Evolutionary conservation across 2,888 invertebrate genomes (phyloP).

Genomic region (Hyalella azteca): DNA sequence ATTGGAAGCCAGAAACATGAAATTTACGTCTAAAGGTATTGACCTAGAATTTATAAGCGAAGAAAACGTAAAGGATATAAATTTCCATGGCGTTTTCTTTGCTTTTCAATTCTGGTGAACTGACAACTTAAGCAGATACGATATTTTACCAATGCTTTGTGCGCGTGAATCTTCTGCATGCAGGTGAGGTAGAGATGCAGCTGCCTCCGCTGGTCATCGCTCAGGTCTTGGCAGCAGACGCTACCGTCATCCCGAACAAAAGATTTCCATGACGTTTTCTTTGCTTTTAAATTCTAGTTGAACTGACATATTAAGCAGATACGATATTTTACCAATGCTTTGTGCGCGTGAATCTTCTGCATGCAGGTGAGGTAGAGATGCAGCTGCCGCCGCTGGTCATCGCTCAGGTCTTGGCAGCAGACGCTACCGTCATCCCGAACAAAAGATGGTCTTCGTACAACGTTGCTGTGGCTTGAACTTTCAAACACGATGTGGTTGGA

Average conservation of each 20-base stretch:
- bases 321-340: constrained; percentile 22
- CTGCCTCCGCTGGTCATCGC: neutral
- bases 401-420: neutral
- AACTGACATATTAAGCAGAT: too few relatives aligned
- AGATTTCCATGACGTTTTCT: too few relatives aligned
- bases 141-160: constrained; percentile 33
- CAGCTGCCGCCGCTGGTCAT: constrained; percentile 8
- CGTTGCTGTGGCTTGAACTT: neutral
- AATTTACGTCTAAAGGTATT: too few relatives aligned
- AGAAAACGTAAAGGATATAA: too few relatives aligned
- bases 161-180: constrained; percentile 32
- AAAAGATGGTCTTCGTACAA: neutral
- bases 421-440: constrained; percentile 12
- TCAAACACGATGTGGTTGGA: neutral
- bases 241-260: constrained; percentile 16
- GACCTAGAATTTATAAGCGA: too few relatives aligned
- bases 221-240: constrained; percentile 3
- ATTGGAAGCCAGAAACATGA: too few relatives aligned
- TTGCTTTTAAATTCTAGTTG: too few relatives aligned
- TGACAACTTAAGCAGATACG: too few relatives aligned
- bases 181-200: constrained; percentile 29
- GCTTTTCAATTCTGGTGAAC: too few relatives aligned
- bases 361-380: constrained; percentile 27
- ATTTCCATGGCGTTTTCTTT: too few relatives aligned
- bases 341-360: constrained; percentile 32